Evolutionary conservation across 2,113 vertebrate genomes (phyloP), one percentile per base, ranked within the genome.

Genomic region (Leptosomus discolor): DNA sequence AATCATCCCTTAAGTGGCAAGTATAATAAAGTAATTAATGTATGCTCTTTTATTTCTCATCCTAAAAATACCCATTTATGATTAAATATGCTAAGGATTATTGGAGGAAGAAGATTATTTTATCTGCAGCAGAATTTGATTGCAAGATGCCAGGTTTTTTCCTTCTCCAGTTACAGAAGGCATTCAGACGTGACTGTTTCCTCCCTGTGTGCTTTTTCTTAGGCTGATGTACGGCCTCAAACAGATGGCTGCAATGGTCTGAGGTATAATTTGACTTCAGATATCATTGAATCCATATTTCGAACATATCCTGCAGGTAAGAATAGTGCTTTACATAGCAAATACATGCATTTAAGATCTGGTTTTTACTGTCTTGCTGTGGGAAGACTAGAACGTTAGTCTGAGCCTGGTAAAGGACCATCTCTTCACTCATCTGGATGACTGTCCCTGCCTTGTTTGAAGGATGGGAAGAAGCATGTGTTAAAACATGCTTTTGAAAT

Each of bases 231-330:
- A 85, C 98, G 99, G 93, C 99, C 99, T 90, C 99, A 99, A 96
- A 99, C 99, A 46, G 99, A 99, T 57, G 99, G 99, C 73, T 99
- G 99, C 97, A 99, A 99, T 32, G 99, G 99, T 57, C 97, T 99
- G 95, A 98, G 99, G 97, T 99, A 99, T 78, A 99, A 99, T 96
- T 98, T 99, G 96, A 99, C 99, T 45, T 98, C 99, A 23, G 99
- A 99, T 97, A 99, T 99, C 82, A 99, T 99, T 81, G 99, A 99
- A 93, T 99, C 99, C 57, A 99, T 99, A 98, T 99, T 99, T 98
- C 99, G 99, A 97, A 99, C 99, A 22, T 99, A 99, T 90, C 99
- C 99, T 91, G 98, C 99, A 98, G 99, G 99, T 99, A 97, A 98
- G 95, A 92, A 24, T 19, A 70, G 16, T 65, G 68, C 43, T 77